Evolutionary conservation across 2,113 vertebrate species (phyloP).

Genomic region (Notothenia coriiceps): DNA sequence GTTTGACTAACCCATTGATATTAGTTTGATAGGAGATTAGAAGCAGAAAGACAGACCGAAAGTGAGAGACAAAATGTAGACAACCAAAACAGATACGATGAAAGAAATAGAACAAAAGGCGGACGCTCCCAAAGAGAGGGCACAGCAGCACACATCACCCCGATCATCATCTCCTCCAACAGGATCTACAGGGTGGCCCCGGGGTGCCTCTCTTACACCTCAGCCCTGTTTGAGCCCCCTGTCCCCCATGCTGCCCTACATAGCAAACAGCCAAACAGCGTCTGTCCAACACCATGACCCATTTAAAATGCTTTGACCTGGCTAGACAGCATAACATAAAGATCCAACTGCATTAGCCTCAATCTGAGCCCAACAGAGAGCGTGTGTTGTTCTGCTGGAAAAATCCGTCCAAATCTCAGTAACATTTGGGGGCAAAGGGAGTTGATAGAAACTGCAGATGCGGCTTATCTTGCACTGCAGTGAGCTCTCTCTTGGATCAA

Average conservation of each 20-base stretch:
- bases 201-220: constrained; percentile 40
- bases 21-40: constrained; percentile 37
- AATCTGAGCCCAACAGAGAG: constrained; percentile 41
- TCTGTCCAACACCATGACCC: constrained; percentile 71
- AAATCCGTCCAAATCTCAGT: neutral
- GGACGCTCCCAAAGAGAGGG: constrained; percentile 3
- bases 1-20: constrained; percentile 40
- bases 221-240: constrained; percentile 35
- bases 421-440: constrained; percentile 17
- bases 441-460: constrained; percentile 47
- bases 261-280: constrained; percentile 58
- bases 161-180: constrained; percentile 18
- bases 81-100: neutral
- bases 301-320: constrained; percentile 61
- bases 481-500: constrained; percentile 59
- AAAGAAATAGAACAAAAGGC: constrained; percentile 10
- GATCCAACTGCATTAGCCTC: constrained; percentile 57
- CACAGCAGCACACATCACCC: constrained; percentile 25
- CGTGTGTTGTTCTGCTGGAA: neutral
- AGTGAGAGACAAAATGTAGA: constrained; percentile 1
- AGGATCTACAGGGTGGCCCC: constrained; percentile 21
- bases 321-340: constrained; percentile 56
- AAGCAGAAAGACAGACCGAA: constrained; percentile 10
- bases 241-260: constrained; percentile 65
- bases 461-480: constrained; percentile 59